A percentile compares a stretch with the other conserved stretches of the same genome.
phyloP scores from a whole-genome alignment of 2,113 vertebrate genomes.

The Syngnathus floridae region DNA sequence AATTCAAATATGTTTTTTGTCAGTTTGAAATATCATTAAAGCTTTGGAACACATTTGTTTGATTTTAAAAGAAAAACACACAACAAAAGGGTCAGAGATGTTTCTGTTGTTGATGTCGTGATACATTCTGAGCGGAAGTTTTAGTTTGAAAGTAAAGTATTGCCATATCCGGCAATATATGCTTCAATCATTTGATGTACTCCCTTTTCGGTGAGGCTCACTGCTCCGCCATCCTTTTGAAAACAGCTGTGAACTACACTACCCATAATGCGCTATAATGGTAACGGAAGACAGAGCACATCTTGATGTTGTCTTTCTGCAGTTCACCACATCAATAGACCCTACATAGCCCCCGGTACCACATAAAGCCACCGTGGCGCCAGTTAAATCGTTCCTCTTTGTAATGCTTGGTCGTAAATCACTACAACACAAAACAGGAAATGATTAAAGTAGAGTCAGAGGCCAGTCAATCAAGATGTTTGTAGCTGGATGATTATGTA shows the following conservation, averaged over 20 bases:
- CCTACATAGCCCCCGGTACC: background rate
- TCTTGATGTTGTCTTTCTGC: background rate
- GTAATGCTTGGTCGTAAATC: background rate
- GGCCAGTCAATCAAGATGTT: background rate
- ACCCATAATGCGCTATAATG: constrained; percentile 50
- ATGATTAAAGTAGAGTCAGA: background rate
- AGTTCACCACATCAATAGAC: background rate
- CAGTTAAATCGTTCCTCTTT: background rate
- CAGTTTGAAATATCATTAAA: no score
- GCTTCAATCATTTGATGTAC: constrained; percentile 10
- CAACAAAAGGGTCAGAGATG: no score
- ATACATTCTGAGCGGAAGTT: background rate
- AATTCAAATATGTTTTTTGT: no score
- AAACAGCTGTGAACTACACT: constrained; percentile 36
- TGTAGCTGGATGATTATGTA: background rate
- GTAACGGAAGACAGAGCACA: background rate
- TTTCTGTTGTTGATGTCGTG: no score
- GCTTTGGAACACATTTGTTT: no score
- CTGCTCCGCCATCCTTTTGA: constrained; percentile 10
- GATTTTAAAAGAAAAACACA: no score
- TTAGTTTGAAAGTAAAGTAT: constrained; percentile 24
- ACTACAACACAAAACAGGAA: background rate
- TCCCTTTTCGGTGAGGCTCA: constrained; percentile 35
- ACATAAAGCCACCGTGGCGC: background rate
- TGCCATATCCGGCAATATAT: constrained; percentile 1